Base-by-base conservation (phyloP, 2,797 vertebrate genomes). In the Cottoperca gobio region DNA sequence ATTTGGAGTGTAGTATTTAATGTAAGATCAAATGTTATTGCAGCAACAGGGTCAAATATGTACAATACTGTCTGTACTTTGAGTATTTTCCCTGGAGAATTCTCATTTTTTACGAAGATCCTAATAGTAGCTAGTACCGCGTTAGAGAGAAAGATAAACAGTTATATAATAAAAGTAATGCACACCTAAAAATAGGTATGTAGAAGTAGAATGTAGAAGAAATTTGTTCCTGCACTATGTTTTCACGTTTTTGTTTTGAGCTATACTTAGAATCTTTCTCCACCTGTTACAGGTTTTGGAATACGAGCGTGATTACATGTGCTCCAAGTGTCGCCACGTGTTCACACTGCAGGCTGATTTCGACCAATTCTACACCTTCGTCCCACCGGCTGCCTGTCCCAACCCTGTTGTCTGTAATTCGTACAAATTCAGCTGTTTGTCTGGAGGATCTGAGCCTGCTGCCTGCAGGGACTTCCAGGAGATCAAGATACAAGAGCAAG, bases 401-500 rank as follows among this genome's bases (percentile, higher is more conserved):
- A 96, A 87, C 61, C 88, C 94, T 6, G 94, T 95, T 12, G 94
- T 81, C 70, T 99, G 98, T 79, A 94, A 85, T 86, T 98, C 97
- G 3, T 92, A 72, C 59, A 98, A 95, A 76, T 99, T 99, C 89
- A 95, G 82, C 2, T 97, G 96, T 84, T 94, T 99, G 45, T 95
- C 97, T 10, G 96, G 84, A 62, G 88, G 94, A 40, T 83, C 93
- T 11, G 94, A 95, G 72, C 96, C 96, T 1, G 35, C 92, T 16
- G 90, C 87, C 78, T 99, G 98, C 93, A 95, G 93, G 75, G 98
- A 99, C 93, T 97, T 97, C 81, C 98, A 99, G 89, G 98, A 99
- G 93, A 96, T 99, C 74, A 99, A 99, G 93, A 97, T 99, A 76
- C 98, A 99, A 66, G 97, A 99, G 78, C 98, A 99, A 91, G 98